Percentiles rank a stretch among this genome's conserved stretches.
Conservation (phyloP, 2,113 vertebrate species). For the Grammomys surdaster region DNA sequence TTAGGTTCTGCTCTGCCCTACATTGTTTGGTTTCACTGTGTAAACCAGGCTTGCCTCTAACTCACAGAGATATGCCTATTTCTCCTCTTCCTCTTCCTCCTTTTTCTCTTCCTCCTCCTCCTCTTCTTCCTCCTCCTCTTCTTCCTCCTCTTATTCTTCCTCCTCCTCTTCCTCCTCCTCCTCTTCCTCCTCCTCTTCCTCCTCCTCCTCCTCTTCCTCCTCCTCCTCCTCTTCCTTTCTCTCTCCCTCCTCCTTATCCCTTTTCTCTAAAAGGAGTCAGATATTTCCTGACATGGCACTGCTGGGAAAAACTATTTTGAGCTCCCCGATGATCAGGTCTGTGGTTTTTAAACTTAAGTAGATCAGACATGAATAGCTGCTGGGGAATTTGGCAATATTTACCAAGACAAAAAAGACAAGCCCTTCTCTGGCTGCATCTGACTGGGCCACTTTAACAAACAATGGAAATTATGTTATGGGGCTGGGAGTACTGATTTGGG, state of each 20-base stretch:
- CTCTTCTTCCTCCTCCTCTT: no score
- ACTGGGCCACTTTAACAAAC: slow-evolving; percentile 95
- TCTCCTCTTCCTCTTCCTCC: neutral
- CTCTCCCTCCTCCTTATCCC: neutral
- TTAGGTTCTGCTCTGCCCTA: neutral
- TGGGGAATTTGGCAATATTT: slow-evolving; percentile 96
- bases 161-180: neutral
- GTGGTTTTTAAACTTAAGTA: neutral
- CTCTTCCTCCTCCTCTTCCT: neutral
- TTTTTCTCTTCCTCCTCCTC: no score
- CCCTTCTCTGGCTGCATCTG: slow-evolving; percentile 93
- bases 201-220: neutral
- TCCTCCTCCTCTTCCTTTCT: neutral
- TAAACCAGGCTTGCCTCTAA: neutral
- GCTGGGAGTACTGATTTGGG: slow-evolving; percentile 91
- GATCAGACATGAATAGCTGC: slow-evolving; percentile 96
- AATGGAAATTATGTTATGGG: slow-evolving; percentile 94
- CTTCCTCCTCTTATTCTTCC: neutral
- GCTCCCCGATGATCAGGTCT: neutral
- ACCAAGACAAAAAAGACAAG: slow-evolving; percentile 95
- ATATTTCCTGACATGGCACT: neutral
- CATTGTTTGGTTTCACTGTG: neutral
- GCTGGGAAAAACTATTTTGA: neutral
- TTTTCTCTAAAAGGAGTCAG: neutral
- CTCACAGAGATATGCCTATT: neutral